Conservation (phyloP, 1,140 invertebrate species). For the Hestina assimilis region DNA sequence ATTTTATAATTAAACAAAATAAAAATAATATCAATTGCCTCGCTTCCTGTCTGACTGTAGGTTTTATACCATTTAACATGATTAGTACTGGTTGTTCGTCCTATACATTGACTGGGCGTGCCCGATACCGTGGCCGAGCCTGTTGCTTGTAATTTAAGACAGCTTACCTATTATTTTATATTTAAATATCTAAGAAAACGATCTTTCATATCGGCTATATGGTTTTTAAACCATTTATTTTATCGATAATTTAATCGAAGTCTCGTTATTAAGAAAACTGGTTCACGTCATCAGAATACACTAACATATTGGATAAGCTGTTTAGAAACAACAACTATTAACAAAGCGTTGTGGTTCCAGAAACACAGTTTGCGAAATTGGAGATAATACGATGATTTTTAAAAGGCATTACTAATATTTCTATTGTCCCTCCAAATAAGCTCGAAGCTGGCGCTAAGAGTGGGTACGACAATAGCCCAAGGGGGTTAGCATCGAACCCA, state of each 20-base stretch:
- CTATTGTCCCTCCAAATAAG: no score
- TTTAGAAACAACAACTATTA: no score
- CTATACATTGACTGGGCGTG: conserved; percentile 7
- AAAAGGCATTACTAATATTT: no score
- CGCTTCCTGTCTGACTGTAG: background rate
- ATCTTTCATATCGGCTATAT: conserved; percentile 3
- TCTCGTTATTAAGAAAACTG: background rate
- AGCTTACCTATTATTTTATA: conserved; percentile 10
- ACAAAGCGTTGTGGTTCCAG: no score
- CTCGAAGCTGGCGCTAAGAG: no score
- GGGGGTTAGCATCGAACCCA: no score
- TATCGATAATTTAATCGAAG: conserved; percentile 11
- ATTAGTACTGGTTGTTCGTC: background rate
- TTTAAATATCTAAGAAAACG: conserved; percentile 14
- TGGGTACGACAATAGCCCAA: no score
- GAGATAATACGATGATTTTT: no score
- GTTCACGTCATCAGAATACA: no score
- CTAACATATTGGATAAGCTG: no score
- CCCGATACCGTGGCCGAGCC: conserved; percentile 1
- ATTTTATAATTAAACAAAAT: background rate
- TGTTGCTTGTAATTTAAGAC: conserved; percentile 9
- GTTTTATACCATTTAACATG: background rate
- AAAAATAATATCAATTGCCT: background rate
- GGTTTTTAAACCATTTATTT: conserved; percentile 4
- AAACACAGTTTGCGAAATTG: no score